These are phyloP conservation scores for Dusona sp. DNA, from an alignment of 2,888 invertebrate species.

Conservation along the genomic window DNA sequence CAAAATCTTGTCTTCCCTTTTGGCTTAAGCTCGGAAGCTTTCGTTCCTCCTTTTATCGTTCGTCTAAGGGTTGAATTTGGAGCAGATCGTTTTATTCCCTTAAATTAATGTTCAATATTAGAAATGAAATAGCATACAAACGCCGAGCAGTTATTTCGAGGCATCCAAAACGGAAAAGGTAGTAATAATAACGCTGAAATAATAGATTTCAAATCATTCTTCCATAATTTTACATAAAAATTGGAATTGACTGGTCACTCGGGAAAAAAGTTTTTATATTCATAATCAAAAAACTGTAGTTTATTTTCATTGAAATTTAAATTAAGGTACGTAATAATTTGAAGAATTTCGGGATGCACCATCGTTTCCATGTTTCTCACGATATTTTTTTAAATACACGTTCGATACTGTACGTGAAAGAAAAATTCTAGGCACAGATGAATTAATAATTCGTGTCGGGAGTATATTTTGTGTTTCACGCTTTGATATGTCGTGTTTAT, in stretches of 20 bases:
- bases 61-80: background rate
- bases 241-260: background rate
- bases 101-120: background rate
- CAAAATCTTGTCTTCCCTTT: slow-evolving; percentile 61
- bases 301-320: background rate
- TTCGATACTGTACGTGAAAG: too few species aligned
- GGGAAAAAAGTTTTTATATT: background rate
- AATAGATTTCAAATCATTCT: background rate
- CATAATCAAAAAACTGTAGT: too few species aligned
- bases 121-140: background rate
- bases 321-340: background rate
- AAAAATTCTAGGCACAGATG: background rate
- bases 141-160: background rate
- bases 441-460: background rate
- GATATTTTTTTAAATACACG: too few species aligned
- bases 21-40: slow-evolving; percentile 36
- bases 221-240: background rate
- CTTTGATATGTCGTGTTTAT: background rate
- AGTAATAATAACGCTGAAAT: background rate
- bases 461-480: background rate
- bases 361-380: background rate
- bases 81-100: background rate
- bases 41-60: background rate
- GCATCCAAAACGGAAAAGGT: background rate
- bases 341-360: background rate